Evolutionary conservation across 2,113 vertebrate species (phyloP), one percentile per base, ranked within the genome.

Genomic region (Vimba vimba): DNA sequence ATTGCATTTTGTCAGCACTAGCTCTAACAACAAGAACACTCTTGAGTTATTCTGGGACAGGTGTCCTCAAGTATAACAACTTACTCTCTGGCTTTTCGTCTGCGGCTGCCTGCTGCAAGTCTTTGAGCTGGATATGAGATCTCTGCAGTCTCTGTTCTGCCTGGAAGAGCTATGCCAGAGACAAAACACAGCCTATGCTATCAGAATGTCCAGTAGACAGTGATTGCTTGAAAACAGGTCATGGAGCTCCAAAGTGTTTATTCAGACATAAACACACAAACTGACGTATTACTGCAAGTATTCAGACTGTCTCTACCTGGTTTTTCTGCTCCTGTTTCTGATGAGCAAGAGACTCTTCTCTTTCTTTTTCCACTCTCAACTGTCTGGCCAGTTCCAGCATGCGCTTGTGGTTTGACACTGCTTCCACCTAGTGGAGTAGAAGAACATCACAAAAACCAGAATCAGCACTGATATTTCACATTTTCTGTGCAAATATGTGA

Each of bases 321-420:
- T 95, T 97, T 91, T 97, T 99, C 91, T 99, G 97, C 82, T 99
- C 97, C 89, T 98, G 97, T 89, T 97, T 99, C 94, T 99, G 98
- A 77, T 97, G 96, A 85, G 92, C 93, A 84, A 99, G 93, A 86
- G 96, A 95, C 87, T 98, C 97, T 93, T 98, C 97, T 92, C 96
- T 95, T 90, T 99, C 97, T 86, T 97, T 99, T 90, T 99, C 98
- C 85, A 97, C 95, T 39, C 97, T 94, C 89, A 99, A 96, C 90
- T 97, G 97, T 74, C 97, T 95, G 90, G 97, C 97, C 94, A 97
- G 97, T 83, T 99, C 97, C 91, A 99, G 96, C 97, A 99, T 98
- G 88, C 92, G 94, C 85, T 96, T 96, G 94, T 99, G 97, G 94
- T 96, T 99, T 94, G 97, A 96, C 94, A 99, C 96, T 33, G 96